phyloP scores from a whole-genome alignment of 2,888 invertebrate species.

The Lycocerus yunnanus region DNA sequence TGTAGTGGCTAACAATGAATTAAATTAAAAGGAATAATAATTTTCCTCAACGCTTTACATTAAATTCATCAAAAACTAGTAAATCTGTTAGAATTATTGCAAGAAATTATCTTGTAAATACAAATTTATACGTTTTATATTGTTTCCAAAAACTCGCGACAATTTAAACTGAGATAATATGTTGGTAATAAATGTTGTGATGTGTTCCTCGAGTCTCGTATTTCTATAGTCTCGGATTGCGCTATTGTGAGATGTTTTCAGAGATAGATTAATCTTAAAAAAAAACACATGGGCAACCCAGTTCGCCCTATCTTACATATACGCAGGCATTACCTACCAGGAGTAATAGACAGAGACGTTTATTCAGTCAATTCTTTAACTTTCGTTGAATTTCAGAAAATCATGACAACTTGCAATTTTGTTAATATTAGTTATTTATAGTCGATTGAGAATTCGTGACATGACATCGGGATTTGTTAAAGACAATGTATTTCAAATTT shows the following conservation, averaged over 20 bases:
- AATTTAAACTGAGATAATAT: not conserved
- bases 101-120: not conserved
- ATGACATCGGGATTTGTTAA: too few relatives aligned
- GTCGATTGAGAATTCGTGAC: too few relatives aligned
- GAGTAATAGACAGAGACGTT: too few relatives aligned
- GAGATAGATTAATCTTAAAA: not conserved
- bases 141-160: not conserved
- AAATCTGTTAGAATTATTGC: not conserved
- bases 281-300: not conserved
- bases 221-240: not conserved
- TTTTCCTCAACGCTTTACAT: not conserved
- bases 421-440: too few relatives aligned
- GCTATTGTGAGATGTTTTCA: not conserved
- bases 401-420: too few relatives aligned
- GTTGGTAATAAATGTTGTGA: not conserved
- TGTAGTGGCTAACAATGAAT: slow-evolving; percentile 83
- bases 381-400: too few relatives aligned
- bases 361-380: too few relatives aligned
- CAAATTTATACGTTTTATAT: not conserved
- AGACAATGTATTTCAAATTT: too few relatives aligned
- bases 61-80: not conserved
- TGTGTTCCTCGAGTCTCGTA: not conserved
- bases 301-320: too few relatives aligned
- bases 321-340: too few relatives aligned
- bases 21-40: not conserved